Conservation (phyloP, 2,888 invertebrate genomes). For the Matsumyia berberina region DNA sequence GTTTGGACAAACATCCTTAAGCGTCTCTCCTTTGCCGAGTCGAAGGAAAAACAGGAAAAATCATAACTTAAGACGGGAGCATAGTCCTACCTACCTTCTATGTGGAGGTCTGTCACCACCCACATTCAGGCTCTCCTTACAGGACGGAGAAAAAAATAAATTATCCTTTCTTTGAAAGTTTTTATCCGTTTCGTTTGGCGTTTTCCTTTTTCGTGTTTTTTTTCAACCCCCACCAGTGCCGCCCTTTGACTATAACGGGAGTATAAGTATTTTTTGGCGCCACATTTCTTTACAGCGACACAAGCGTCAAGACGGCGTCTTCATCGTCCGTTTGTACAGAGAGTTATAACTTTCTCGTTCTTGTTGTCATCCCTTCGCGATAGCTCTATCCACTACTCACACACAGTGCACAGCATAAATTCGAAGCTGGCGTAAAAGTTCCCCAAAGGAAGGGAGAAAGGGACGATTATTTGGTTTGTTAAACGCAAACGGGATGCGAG, state of each 20-base stretch:
- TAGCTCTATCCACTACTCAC: not conserved
- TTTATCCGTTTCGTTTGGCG: conserved; percentile 51
- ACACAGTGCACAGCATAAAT: conserved; percentile 61
- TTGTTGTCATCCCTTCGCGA: conserved; percentile 38
- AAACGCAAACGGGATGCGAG: conserved; percentile 51
- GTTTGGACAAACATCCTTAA: conserved; percentile 18
- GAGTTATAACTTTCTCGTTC: conserved; percentile 70
- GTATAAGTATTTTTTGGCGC: conserved; percentile 77
- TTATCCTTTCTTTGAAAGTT: conserved; percentile 62
- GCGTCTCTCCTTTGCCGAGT: not conserved
- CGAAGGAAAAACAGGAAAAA: conserved; percentile 25
- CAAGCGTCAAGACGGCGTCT: conserved; percentile 79
- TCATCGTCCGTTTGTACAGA: conserved; percentile 69
- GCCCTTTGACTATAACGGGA: conserved; percentile 37
- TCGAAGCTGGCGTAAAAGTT: conserved; percentile 61
- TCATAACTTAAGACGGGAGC: conserved; percentile 43
- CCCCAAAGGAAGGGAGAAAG: conserved; percentile 49
- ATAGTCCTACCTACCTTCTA: conserved; percentile 30
- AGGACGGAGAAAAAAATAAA: conserved; percentile 18
- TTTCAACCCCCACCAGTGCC: conserved; percentile 4
- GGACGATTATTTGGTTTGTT: conserved; percentile 72
- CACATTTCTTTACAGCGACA: conserved; percentile 77
- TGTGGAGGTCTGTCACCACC: conserved; percentile 34
- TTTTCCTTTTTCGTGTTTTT: not conserved
- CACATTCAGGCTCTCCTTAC: conserved; percentile 4